Conservation (phyloP, 1,140 invertebrate species). For the Geopemphigus sp. region DNA sequence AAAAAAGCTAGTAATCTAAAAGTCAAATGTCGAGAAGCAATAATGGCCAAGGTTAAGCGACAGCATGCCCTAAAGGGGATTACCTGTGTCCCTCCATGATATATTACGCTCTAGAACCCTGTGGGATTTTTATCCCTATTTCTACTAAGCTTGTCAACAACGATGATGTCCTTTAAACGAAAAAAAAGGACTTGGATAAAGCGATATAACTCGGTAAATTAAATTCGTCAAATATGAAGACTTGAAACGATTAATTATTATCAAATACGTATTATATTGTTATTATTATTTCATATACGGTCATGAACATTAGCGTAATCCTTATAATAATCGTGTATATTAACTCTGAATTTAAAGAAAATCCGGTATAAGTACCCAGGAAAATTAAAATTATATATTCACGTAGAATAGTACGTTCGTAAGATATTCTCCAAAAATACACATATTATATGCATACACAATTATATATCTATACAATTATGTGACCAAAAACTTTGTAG, state of each 20-base stretch:
- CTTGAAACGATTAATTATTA: not conserved
- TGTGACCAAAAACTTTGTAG: too few species aligned
- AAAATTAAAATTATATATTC: too few species aligned
- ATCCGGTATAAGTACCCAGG: too few species aligned
- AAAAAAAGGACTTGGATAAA: constrained; percentile 20
- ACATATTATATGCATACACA: too few species aligned
- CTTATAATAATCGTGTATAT: too few species aligned
- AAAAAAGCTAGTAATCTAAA: constrained; percentile 47
- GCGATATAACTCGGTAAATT: not conserved
- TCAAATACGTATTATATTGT: too few species aligned
- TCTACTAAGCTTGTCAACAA: constrained; percentile 42
- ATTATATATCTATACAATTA: too few species aligned
- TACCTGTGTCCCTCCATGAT: constrained; percentile 46
- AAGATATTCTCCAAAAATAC: too few species aligned
- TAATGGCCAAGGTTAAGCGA: constrained; percentile 49
- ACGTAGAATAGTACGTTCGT: too few species aligned
- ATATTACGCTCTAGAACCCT: constrained; percentile 41
- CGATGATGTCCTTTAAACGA: constrained; percentile 27
- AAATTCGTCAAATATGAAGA: not conserved
- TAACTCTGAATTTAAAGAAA: too few species aligned
- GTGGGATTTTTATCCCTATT: constrained; percentile 48
- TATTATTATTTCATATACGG: too few species aligned
- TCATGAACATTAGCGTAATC: too few species aligned
- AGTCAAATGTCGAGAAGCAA: constrained; percentile 50
- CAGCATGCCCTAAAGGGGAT: constrained; percentile 45